Evolutionary conservation across 2,797 vertebrate genomes (phyloP).

Genomic region (Coregonus suidteri): DNA sequence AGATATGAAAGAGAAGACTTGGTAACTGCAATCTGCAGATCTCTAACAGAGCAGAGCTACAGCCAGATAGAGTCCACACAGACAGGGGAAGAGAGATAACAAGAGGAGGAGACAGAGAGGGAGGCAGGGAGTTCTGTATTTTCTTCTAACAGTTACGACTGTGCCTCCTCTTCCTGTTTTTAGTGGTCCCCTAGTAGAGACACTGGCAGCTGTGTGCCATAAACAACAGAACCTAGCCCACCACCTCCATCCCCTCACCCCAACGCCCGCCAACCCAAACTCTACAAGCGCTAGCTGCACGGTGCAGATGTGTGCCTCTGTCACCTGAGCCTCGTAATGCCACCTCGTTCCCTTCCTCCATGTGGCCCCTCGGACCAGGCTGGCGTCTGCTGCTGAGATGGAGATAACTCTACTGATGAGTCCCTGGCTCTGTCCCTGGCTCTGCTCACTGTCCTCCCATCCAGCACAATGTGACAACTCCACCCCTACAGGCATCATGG

Average conservation of each 20-base stretch:
- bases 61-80: not conserved
- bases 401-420: constrained; percentile 83
- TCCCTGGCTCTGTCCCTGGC: constrained; percentile 61
- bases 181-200: constrained; percentile 85
- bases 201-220: constrained; percentile 89
- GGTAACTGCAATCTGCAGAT: not conserved
- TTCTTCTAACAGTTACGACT: constrained; percentile 84
- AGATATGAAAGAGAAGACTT: not conserved
- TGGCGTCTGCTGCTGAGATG: constrained; percentile 83
- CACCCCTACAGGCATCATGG: constrained; percentile 89
- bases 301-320: constrained; percentile 88
- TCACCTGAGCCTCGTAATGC: constrained; percentile 90
- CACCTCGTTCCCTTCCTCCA: constrained; percentile 66
- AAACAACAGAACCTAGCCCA: constrained; percentile 86
- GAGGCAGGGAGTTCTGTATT: constrained; percentile 77
- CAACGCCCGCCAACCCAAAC: constrained; percentile 20
- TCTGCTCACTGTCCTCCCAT: constrained; percentile 80
- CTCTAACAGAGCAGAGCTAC: not conserved
- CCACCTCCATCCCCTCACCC: constrained; percentile 67
- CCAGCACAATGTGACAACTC: constrained; percentile 87
- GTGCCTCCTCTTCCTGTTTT: constrained; percentile 73
- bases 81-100: constrained; percentile 44
- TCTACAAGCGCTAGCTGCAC: constrained; percentile 61
- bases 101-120: constrained; percentile 60
- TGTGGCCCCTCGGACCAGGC: constrained; percentile 83